Evolutionary conservation across 2,797 vertebrate species (phyloP).

Genomic region (Alca torda): DNA sequence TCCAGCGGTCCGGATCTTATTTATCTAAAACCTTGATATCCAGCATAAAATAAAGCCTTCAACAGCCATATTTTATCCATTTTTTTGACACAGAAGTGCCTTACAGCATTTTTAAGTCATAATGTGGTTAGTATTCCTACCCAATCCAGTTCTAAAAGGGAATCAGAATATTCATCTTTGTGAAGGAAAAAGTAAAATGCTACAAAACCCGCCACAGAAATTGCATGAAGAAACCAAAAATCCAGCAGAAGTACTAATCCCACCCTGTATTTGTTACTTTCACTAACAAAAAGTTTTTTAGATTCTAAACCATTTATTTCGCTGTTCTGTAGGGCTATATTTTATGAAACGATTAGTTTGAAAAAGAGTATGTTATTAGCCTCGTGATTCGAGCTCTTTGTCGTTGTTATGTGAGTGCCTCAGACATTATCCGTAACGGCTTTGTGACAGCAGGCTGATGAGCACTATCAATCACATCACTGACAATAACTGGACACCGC

Average conservation of each 20-base stretch:
- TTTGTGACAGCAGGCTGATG: not conserved
- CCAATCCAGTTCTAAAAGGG: not conserved
- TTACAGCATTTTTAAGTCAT: not conserved
- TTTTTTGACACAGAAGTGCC: not conserved
- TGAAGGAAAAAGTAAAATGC: not conserved
- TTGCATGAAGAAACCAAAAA: not conserved
- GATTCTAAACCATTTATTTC: not conserved
- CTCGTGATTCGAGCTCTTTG: accelerated
- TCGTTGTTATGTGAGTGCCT: not conserved
- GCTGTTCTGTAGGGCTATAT: not conserved
- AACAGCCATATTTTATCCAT: not conserved
- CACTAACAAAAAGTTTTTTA: not conserved
- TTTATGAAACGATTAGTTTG: not conserved
- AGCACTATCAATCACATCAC: not conserved
- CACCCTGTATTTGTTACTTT: not conserved
- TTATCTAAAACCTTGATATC: not conserved
- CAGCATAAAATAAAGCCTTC: not conserved
- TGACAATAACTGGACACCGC: not conserved
- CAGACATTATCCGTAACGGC: not conserved
- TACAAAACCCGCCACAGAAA: not conserved
- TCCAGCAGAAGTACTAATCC: not conserved
- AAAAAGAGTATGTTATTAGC: not conserved
- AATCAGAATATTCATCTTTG: not conserved
- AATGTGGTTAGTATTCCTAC: not conserved
- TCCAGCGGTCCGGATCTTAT: not conserved